phyloP scores from a whole-genome alignment of 2,888 invertebrate genomes.

The Hecatera dysodea region DNA sequence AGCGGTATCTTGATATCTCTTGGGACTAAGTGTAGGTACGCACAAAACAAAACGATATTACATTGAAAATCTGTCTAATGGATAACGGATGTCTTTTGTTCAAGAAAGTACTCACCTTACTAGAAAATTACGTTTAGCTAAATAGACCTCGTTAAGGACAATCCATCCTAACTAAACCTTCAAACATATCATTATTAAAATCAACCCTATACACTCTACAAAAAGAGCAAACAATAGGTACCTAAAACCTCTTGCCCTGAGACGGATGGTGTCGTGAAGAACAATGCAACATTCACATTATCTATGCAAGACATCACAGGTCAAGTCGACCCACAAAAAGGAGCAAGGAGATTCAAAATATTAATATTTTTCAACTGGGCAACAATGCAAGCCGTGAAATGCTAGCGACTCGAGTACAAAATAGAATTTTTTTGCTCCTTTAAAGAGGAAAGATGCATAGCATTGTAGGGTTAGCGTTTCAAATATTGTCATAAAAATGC shows the following conservation, averaged over 20 bases:
- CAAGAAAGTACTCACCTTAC: background rate
- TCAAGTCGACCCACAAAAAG: slow-evolving; percentile 67
- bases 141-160: slow-evolving; percentile 16
- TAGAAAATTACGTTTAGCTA: background rate
- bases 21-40: slow-evolving; percentile 1
- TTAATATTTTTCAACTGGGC: slow-evolving; percentile 72
- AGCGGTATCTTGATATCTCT: slow-evolving; percentile 26
- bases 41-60: background rate
- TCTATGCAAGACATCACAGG: slow-evolving; percentile 79
- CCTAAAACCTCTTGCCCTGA: slow-evolving; percentile 63
- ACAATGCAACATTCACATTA: slow-evolving; percentile 75
- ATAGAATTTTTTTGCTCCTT: slow-evolving; percentile 27
- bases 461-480: slow-evolving; percentile 21
- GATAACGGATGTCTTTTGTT: background rate
- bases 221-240: slow-evolving; percentile 60
- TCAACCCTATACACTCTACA: slow-evolving; percentile 43
- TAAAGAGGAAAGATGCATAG: slow-evolving; percentile 9
- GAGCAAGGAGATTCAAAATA: slow-evolving; percentile 65
- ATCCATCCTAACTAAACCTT: background rate
- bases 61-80: background rate
- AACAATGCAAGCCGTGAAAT: slow-evolving; percentile 64
- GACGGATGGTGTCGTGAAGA: slow-evolving; percentile 67
- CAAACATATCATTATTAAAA: slow-evolving; percentile 56
- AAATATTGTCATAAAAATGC: background rate
- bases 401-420: slow-evolving; percentile 28